Evolutionary conservation across 2,797 vertebrate species (phyloP), one percentile per base, ranked within the genome.

Genomic region (Esox masquinongy): DNA sequence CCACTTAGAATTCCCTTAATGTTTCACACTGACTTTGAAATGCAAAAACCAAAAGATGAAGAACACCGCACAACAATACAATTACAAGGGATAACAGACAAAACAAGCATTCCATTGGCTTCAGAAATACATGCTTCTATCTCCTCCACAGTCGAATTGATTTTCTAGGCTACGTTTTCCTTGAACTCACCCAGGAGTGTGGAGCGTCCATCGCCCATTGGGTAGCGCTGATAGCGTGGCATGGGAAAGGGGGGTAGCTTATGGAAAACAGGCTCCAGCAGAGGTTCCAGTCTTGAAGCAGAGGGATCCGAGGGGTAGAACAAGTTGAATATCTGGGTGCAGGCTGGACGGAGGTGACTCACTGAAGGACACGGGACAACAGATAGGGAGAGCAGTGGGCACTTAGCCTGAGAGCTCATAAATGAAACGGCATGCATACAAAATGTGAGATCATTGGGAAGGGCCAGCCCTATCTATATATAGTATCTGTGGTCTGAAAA

Each of bases 281-380:
- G 88, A 0, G 98, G 97, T 88, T 99, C 98, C 3, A 99, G 94
- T 79, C 98, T 91, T 61, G 96, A 99, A 64, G 98, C 97, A 0
- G 97, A 99, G 4, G 98, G 98, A 87, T 99, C 98, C 19, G 98
- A 98, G 0, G 97, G 97, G 82, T 96, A 98, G 91, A 99, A 99
- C 83, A 99, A 95, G 91, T 98, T 99, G 94, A 97, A 98, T 74
- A 99, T 95, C 82, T 99, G 98, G 82, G 94, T 94, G 91, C 98
- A 99, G 82, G 97, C 97, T 17, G 98, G 98, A 72, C 93, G 96
- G 6, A 99, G 93, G 81, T 97, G 97, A 84, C 88, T 94, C 74
- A 96, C 98, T 99, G 88, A 24, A 72, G 83, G 72, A 73, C 63
- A 39, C 74, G 82, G 61, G 47, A 86, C 7, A 83, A 70, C 2